Evolutionary conservation across 1,140 invertebrate genomes (phyloP).

Genomic region (Geopemphigus sp.): DNA sequence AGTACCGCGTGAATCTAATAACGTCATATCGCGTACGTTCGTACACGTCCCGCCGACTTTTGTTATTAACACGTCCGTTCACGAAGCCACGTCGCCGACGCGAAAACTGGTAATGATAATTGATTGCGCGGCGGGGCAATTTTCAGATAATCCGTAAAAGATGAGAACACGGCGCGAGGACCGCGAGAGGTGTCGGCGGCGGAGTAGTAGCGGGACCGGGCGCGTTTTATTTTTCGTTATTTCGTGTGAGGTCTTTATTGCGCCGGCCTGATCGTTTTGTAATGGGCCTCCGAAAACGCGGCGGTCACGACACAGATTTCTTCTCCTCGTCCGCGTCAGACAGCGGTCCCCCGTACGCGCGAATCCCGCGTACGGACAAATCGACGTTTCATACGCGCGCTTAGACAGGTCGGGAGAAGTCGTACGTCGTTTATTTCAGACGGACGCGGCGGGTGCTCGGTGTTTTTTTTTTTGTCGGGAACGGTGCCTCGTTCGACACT

Average conservation of each 20-base stretch:
- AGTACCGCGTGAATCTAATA: neutral
- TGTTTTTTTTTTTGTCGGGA: no score
- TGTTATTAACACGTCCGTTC: conserved; percentile 16
- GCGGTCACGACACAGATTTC: conserved; percentile 47
- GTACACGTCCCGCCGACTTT: no score
- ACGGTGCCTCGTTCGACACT: no score
- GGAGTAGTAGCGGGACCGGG: neutral
- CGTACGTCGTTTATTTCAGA: no score
- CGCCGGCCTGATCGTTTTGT: conserved; percentile 46
- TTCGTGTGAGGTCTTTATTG: conserved; percentile 50
- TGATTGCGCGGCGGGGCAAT: conserved; percentile 46
- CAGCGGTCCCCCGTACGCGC: neutral
- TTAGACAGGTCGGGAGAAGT: neutral
- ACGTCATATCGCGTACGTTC: neutral
- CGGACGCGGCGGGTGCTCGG: no score
- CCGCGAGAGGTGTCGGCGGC: neutral
- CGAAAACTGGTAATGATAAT: conserved; percentile 45
- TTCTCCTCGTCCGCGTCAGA: no score
- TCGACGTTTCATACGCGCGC: conserved; percentile 35
- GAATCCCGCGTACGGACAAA: conserved; percentile 11
- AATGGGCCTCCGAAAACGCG: conserved; percentile 33
- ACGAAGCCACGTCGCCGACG: neutral
- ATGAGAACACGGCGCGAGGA: conserved; percentile 4
- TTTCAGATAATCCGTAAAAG: conserved; percentile 49
- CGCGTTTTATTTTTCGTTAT: conserved; percentile 46